Evolutionary conservation across 2,888 invertebrate species (phyloP).

Genomic region (Athrips mouffetella): DNA sequence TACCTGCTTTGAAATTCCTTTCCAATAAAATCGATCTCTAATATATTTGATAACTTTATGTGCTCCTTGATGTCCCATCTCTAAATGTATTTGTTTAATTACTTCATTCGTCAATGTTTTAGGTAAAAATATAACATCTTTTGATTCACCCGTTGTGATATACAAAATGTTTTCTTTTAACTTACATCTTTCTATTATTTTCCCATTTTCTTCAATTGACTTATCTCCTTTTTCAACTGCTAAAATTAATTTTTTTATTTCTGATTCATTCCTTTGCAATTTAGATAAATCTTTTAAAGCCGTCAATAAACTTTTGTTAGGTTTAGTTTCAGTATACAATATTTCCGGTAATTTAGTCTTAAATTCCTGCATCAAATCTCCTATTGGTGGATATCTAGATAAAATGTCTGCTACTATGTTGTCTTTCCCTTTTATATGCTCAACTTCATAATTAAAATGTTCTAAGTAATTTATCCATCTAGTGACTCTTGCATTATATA

Average conservation of each 20-base stretch:
- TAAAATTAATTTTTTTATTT: too few species aligned
- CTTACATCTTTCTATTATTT: not conserved
- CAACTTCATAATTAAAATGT: too few species aligned
- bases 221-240: too few species aligned
- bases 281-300: not conserved
- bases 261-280: not conserved
- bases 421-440: conserved; percentile 16
- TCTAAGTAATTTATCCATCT: conserved; percentile 28
- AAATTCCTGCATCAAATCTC: not conserved
- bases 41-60: conserved; percentile 25
- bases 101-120: conserved; percentile 7
- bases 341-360: not conserved
- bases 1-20: conserved; percentile 14
- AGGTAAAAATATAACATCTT: conserved; percentile 2
- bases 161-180: not conserved
- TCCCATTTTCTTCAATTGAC: not conserved
- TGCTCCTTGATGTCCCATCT: conserved; percentile 29
- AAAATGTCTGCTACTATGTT: conserved; percentile 21
- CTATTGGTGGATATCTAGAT: conserved; percentile 21
- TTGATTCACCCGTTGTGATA: not conserved
- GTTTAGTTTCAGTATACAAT: too few species aligned
- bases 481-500: conserved; percentile 25
- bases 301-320: not conserved
- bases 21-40: conserved; percentile 26
- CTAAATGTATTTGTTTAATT: conserved; percentile 21